phyloP scores from a whole-genome alignment of 1,140 invertebrate species.

The Belonocnema kinseyi region DNA sequence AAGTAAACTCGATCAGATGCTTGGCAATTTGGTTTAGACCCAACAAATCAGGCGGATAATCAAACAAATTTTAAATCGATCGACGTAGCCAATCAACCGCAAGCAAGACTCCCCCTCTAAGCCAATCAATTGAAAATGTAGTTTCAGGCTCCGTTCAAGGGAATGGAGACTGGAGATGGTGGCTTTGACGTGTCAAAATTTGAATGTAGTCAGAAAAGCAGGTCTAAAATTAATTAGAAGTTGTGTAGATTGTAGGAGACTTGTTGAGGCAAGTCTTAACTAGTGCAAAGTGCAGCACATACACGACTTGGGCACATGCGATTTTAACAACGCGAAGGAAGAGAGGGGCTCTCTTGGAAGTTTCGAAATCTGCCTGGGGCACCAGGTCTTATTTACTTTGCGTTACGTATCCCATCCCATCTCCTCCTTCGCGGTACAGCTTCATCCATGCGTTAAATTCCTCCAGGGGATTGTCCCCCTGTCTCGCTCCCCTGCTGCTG shows the following conservation, averaged over 20 bases:
- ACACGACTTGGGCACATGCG: constrained; percentile 24
- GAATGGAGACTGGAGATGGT: neutral
- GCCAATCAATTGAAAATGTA: constrained; percentile 15
- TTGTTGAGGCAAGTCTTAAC: neutral
- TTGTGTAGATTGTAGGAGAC: neutral
- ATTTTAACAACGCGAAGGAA: neutral
- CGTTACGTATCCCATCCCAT: constrained; percentile 52
- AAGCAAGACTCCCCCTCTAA: neutral
- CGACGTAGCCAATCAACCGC: neutral
- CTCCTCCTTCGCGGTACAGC: constrained; percentile 52
- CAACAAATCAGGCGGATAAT: constrained; percentile 26
- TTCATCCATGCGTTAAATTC: constrained; percentile 73
- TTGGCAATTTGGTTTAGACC: neutral
- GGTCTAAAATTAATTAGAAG: neutral
- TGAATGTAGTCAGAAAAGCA: neutral
- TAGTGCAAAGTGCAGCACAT: neutral
- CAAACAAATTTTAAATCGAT: constrained; percentile 18
- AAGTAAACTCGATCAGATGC: neutral
- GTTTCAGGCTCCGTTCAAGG: neutral
- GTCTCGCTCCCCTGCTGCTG: constrained; percentile 29
- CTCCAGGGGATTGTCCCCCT: constrained; percentile 64
- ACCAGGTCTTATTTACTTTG: constrained; percentile 64
- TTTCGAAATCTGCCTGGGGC: constrained; percentile 53
- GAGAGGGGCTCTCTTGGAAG: constrained; percentile 46
- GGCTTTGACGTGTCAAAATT: neutral